These are phyloP conservation scores for Caenorhabditis virilis DNA, from an alignment of 2,888 invertebrate genomes.

Conservation along the genomic window DNA sequence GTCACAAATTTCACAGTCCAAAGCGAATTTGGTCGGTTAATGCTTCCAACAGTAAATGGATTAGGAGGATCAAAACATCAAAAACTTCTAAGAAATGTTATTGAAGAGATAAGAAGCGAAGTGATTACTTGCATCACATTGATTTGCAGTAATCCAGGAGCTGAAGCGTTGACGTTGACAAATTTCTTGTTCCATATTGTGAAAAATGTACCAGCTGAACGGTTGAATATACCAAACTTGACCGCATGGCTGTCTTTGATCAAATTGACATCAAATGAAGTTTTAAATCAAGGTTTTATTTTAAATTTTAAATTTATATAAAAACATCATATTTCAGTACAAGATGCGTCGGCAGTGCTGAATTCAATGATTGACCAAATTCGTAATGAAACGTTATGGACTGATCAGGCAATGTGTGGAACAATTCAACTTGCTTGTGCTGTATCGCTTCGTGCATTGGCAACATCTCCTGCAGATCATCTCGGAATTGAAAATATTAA, in stretches of 20 bases:
- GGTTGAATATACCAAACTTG: slow-evolving; percentile 18
- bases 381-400: slow-evolving; percentile 45
- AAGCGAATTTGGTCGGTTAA: slow-evolving; percentile 43
- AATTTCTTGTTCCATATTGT: slow-evolving; percentile 34
- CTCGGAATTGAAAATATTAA: slow-evolving; percentile 41
- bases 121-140: slow-evolving; percentile 23
- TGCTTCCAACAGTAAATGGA: slow-evolving; percentile 48
- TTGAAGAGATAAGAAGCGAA: slow-evolving; percentile 39
- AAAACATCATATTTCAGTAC: slow-evolving; percentile 17
- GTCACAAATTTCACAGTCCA: slow-evolving; percentile 38
- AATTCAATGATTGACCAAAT: slow-evolving; percentile 40
- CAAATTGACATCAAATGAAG: slow-evolving; percentile 39
- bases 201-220: slow-evolving; percentile 39
- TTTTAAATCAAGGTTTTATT: slow-evolving; percentile 35
- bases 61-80: slow-evolving; percentile 55
- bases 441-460: slow-evolving; percentile 33
- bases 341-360: slow-evolving; percentile 26
- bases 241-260: slow-evolving; percentile 39
- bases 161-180: slow-evolving; percentile 20
- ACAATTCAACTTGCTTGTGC: slow-evolving; percentile 46
- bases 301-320: not conserved
- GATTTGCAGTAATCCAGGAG: slow-evolving; percentile 28
- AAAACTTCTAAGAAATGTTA: slow-evolving; percentile 35
- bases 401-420: slow-evolving; percentile 46
- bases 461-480: slow-evolving; percentile 44